phyloP scores from a whole-genome alignment of 2,797 vertebrate species.

The Periophthalmus magnuspinnatus region DNA sequence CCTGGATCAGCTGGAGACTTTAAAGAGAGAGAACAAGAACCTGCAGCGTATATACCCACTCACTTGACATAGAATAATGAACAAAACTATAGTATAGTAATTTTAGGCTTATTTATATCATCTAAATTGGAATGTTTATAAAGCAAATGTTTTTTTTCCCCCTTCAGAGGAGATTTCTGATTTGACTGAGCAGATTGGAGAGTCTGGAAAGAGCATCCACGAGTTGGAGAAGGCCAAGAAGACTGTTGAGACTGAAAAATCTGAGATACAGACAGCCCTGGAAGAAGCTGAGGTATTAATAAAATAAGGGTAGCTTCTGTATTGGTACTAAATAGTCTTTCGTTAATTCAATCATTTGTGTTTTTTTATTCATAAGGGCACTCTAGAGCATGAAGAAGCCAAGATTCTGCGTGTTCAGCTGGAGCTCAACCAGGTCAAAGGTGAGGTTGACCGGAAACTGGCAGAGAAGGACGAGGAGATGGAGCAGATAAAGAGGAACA shows the following conservation, averaged over 20 bases:
- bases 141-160: background rate
- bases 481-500: constrained; percentile 86
- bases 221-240: constrained; percentile 88
- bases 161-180: constrained; percentile 86
- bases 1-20: constrained; percentile 49
- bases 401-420: constrained; percentile 86
- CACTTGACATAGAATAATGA: background rate
- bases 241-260: constrained; percentile 80
- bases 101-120: background rate
- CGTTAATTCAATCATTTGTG: too few species aligned
- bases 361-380: constrained; percentile 76
- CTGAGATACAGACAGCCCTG: constrained; percentile 80
- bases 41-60: constrained; percentile 29
- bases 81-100: background rate
- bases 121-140: background rate
- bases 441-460: constrained; percentile 83
- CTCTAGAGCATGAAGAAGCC: constrained; percentile 85
- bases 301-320: too few species aligned
- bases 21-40: constrained; percentile 64
- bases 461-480: constrained; percentile 90
- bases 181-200: constrained; percentile 85
- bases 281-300: constrained; percentile 84
- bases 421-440: constrained; percentile 86
- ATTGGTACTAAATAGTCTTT: too few species aligned
- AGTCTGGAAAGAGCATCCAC: constrained; percentile 81